Evolutionary conservation across 2,888 invertebrate species (phyloP), one percentile per base, ranked within the genome.

Genomic region (Elgonia sp.): DNA sequence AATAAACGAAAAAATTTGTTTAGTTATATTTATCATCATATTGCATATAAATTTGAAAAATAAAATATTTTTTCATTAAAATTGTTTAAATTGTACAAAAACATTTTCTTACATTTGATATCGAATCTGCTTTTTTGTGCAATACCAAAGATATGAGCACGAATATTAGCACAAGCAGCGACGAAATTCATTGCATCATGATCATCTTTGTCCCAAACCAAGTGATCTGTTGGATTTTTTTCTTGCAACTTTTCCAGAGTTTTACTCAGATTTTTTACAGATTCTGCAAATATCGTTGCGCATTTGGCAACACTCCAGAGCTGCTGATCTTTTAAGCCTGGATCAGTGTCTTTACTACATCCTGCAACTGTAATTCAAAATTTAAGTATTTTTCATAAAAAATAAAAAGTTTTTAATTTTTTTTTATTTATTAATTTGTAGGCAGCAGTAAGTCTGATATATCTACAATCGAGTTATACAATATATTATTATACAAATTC

Each of bases 181-280:
- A 99, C 99, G 95, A 99, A 99, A 94, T 99, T 97, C 98, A 99
- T 98, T 0, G 97, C 97, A 84, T 96, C 95, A 92, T 97, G 97
- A 93, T 99, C 99, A 94, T 99, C 99, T 95, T 99, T 99, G 94
- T 99, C 99, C 99, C 99, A 99, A 77, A 98, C 96, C 10, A 99
- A 95, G 93, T 97, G 97, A 92, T 97, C 97, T 1, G 95, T 96
- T 1, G 94, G 95, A 0, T 95, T 94, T 46, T 96, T 94, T 86
- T 92, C 90, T 86, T 93, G 92, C 14, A 91, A 95, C 18, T 95
- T 95, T 65, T 95, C 94, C 77, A 97, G 95, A 3, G 96, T 95
- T 63, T 95, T 94, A 92, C 96, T 97, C 63, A 99, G 95, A 0
- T 95, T 95, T 10, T 95, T 95, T 60, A 98, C 95, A 89, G 97